Conservation (phyloP, 2,888 invertebrate genomes). For the Cremastobaeus sp. region DNA sequence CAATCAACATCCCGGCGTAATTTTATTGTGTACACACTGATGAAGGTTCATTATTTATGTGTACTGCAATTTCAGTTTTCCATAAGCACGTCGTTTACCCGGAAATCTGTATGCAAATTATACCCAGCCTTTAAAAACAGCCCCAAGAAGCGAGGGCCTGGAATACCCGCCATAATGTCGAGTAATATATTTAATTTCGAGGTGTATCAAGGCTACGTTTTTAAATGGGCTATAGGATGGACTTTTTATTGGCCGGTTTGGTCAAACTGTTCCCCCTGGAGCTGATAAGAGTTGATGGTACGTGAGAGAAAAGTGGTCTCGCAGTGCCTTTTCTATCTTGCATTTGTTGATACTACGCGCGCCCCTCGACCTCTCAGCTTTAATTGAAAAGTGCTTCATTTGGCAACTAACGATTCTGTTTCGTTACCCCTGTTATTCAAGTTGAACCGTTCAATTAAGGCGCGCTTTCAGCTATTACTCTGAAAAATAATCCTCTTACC, state of each 20-base stretch:
- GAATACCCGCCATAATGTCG: too few species aligned
- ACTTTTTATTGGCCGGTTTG: constrained; percentile 74
- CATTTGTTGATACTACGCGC: constrained; percentile 37
- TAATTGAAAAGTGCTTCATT: constrained; percentile 75
- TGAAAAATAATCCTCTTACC: too few species aligned
- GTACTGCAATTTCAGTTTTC: constrained; percentile 33
- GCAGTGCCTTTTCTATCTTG: constrained; percentile 37
- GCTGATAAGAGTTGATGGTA: constrained; percentile 71
- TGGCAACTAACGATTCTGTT: too few species aligned
- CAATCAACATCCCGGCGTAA: constrained; percentile 46
- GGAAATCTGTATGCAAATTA: constrained; percentile 19
- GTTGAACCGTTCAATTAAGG: too few species aligned
- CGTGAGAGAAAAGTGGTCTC: constrained; percentile 61
- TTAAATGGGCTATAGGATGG: constrained; percentile 68
- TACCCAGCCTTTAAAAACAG: neutral
- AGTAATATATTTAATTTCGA: neutral
- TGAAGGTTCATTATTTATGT: constrained; percentile 34
- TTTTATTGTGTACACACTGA: constrained; percentile 37
- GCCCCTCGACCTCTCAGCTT: constrained; percentile 65
- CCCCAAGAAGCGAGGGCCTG: too few species aligned
- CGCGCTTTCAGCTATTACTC: too few species aligned
- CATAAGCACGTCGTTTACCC: constrained; percentile 14
- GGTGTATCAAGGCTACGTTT: too few species aligned
- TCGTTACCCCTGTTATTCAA: too few species aligned
- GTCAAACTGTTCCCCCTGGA: constrained; percentile 73